Evolutionary conservation across 1,140 invertebrate species (phyloP).

Genomic region (Neodiprion fabricii): DNA sequence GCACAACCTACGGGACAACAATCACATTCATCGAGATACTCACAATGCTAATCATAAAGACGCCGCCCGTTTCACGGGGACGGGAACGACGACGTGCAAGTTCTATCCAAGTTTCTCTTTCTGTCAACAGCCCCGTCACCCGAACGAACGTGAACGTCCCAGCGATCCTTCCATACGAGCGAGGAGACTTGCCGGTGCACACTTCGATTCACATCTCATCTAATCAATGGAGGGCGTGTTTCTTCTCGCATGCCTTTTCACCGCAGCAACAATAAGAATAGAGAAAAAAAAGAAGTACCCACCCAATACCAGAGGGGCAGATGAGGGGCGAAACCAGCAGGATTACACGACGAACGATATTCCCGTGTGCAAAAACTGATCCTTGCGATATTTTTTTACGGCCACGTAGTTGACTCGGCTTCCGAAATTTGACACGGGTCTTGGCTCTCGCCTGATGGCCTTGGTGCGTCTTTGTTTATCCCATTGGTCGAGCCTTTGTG

Average conservation of each 20-base stretch:
- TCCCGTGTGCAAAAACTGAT: neutral
- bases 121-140: neutral
- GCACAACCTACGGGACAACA: slow-evolving; percentile 46
- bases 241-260: no score
- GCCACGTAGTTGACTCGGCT: slow-evolving; percentile 5
- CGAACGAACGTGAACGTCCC: no score
- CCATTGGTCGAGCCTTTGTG: neutral
- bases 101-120: neutral
- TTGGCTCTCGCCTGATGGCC: neutral
- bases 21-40: slow-evolving; percentile 60
- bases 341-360: neutral
- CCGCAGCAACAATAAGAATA: neutral
- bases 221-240: no score
- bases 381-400: neutral
- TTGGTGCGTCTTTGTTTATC: slow-evolving; percentile 7
- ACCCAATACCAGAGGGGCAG: no score
- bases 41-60: slow-evolving; percentile 63
- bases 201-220: no score
- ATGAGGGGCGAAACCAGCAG: neutral
- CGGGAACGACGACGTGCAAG: slow-evolving; percentile 24
- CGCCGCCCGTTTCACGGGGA: slow-evolving; percentile 58
- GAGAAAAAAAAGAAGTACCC: neutral
- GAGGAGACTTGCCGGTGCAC: neutral
- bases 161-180: neutral
- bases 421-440: slow-evolving; percentile 17